A percentile compares a stretch with the other conserved stretches of the same genome.
Evolutionary conservation across 1,140 invertebrate species (phyloP).

Genomic region (Bathynomus jamesi): DNA sequence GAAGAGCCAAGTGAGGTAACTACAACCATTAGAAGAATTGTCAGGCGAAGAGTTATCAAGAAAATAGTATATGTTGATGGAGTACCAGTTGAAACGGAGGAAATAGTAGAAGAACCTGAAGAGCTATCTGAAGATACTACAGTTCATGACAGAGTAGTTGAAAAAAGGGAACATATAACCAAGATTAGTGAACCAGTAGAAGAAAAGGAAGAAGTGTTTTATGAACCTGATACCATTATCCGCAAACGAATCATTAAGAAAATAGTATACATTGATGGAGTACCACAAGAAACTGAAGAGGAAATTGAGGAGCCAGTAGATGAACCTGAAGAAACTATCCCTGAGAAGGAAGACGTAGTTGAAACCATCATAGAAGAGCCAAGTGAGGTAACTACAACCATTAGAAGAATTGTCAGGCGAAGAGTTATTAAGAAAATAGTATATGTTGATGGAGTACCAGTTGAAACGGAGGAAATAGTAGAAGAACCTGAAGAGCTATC

Average conservation of each 20-base stretch:
- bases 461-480: slow-evolving; percentile 6
- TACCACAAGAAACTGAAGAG: slow-evolving; percentile 4
- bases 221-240: slow-evolving; percentile 48
- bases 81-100: slow-evolving; percentile 5
- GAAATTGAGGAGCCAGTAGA: slow-evolving; percentile 5
- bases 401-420: slow-evolving; percentile 2
- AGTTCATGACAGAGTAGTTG: background rate
- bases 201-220: background rate
- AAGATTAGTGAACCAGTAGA: background rate
- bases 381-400: slow-evolving; percentile 6
- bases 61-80: slow-evolving; percentile 7
- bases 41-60: background rate
- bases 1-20: slow-evolving; percentile 4
- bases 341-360: background rate
- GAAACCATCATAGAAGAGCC: background rate
- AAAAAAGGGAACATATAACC: background rate
- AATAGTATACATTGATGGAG: slow-evolving; percentile 5
- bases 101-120: slow-evolving; percentile 11
- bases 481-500: slow-evolving; percentile 5
- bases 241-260: slow-evolving; percentile 51
- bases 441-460: slow-evolving; percentile 6
- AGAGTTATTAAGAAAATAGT: slow-evolving; percentile 1
- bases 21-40: slow-evolving; percentile 3
- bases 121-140: background rate
- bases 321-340: background rate